These are phyloP conservation scores for Sitobion miscanthi DNA, from an alignment of 1,140 invertebrate genomes.

Conservation along the genomic window DNA sequence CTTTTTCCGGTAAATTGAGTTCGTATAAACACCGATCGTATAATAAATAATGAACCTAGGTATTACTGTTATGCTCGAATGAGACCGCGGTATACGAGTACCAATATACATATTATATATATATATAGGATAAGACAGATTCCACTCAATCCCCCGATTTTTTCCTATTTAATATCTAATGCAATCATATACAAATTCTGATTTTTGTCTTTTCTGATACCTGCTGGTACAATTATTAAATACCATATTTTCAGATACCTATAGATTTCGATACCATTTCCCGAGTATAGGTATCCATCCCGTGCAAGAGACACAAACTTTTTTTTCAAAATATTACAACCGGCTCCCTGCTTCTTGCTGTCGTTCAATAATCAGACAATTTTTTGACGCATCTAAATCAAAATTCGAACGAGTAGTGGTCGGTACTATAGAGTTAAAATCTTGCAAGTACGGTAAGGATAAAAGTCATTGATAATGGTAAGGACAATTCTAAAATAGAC, in stretches of 20 bases:
- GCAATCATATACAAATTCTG: background rate
- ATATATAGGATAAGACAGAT: background rate
- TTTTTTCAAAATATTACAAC: background rate
- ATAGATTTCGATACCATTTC: background rate
- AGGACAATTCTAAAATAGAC: too few relatives aligned
- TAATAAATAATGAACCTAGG: background rate
- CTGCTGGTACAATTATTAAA: too few relatives aligned
- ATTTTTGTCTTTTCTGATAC: background rate
- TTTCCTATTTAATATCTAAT: too few relatives aligned
- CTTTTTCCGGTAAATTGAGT: background rate
- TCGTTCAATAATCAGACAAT: background rate
- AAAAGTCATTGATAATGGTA: too few relatives aligned
- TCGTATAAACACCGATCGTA: background rate
- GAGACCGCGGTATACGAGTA: background rate
- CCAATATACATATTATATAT: background rate
- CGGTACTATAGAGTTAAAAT: background rate
- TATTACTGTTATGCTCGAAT: background rate
- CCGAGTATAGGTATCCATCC: too few relatives aligned
- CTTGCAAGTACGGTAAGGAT: background rate
- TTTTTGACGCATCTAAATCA: background rate
- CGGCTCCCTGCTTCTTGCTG: background rate
- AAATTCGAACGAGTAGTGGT: background rate
- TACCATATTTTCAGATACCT: background rate
- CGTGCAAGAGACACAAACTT: background rate
- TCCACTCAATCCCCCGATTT: background rate